Evolutionary conservation across 2,888 invertebrate genomes (phyloP).

Genomic region (Tridacna crocea): DNA sequence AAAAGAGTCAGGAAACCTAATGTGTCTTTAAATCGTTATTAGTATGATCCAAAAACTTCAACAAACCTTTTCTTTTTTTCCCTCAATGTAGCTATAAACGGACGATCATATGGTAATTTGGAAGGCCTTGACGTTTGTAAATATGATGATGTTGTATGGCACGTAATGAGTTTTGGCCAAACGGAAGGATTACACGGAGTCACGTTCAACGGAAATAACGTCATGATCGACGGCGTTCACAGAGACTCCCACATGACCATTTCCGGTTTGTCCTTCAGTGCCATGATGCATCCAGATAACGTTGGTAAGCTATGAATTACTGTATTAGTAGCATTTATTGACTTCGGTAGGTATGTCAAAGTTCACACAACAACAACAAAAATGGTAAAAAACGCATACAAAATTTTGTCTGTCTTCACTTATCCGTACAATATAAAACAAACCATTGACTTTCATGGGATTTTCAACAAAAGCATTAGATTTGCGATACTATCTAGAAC

Average conservation of each 20-base stretch:
- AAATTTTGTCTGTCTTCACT: too few relatives aligned
- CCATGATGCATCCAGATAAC: constrained; percentile 62
- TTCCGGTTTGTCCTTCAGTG: constrained; percentile 53
- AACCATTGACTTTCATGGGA: too few relatives aligned
- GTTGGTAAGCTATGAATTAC: constrained; percentile 39
- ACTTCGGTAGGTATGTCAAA: too few relatives aligned
- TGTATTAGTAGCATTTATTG: neutral
- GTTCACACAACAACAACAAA: too few relatives aligned
- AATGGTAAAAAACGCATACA: too few relatives aligned
- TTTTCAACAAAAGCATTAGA: too few relatives aligned
- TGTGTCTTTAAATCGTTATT: too few relatives aligned
- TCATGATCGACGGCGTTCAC: constrained; percentile 50
- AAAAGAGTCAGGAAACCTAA: too few relatives aligned
- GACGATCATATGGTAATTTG: constrained; percentile 64
- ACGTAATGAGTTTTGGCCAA: constrained; percentile 63
- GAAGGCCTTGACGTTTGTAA: constrained; percentile 62
- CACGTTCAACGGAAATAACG: constrained; percentile 67
- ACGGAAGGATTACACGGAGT: constrained; percentile 63
- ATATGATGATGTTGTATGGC: constrained; percentile 64
- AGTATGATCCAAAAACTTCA: too few relatives aligned
- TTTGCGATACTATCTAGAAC: too few relatives aligned
- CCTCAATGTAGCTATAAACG: constrained; percentile 58
- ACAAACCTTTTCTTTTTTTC: too few relatives aligned
- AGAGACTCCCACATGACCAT: constrained; percentile 56
- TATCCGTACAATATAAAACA: too few relatives aligned